Evolutionary conservation across 2,113 vertebrate species (phyloP).

Genomic region (Pao palembangensis): DNA sequence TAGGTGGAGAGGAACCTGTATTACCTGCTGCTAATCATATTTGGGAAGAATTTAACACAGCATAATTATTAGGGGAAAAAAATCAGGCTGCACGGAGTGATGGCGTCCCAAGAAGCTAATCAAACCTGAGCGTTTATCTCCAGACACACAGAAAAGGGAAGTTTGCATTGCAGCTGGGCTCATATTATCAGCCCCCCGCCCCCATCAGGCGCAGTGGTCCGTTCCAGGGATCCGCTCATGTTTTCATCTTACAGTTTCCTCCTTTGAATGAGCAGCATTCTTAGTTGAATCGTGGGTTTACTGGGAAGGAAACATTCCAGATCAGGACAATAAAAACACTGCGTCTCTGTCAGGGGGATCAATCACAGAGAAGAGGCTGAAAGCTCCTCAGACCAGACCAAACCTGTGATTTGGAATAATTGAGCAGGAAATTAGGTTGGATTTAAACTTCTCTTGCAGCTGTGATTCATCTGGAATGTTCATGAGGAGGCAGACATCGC

Average conservation of each 20-base stretch:
- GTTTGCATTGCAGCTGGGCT: too few relatives aligned
- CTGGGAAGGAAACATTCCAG: slow-evolving; percentile 29
- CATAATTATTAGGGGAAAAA: slow-evolving; percentile 24
- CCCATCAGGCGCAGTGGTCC: too few relatives aligned
- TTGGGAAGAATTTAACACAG: slow-evolving; percentile 44
- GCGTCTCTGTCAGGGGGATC: slow-evolving; percentile 3
- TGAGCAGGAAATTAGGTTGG: neutral
- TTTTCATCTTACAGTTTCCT: too few relatives aligned
- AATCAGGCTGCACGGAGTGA: neutral
- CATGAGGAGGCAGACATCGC: neutral
- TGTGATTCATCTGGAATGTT: slow-evolving; percentile 6
- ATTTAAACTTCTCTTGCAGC: neutral
- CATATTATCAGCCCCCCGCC: too few relatives aligned
- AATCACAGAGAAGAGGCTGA: slow-evolving; percentile 2
- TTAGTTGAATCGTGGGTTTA: slow-evolving; percentile 45
- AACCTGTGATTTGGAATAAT: slow-evolving; percentile 16
- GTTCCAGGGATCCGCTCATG: too few relatives aligned
- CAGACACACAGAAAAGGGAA: slow-evolving; percentile 3
- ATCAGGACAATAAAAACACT: slow-evolving; percentile 16
- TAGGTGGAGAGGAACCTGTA: slow-evolving; percentile 34
- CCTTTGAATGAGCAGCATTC: slow-evolving; percentile 2
- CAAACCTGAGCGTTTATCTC: slow-evolving; percentile 34
- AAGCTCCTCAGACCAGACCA: neutral
- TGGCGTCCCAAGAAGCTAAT: slow-evolving; percentile 2
- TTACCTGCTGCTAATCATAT: slow-evolving; percentile 61